Base-by-base conservation (phyloP, 1,140 invertebrate species). In the Trichonephila clavata region DNA sequence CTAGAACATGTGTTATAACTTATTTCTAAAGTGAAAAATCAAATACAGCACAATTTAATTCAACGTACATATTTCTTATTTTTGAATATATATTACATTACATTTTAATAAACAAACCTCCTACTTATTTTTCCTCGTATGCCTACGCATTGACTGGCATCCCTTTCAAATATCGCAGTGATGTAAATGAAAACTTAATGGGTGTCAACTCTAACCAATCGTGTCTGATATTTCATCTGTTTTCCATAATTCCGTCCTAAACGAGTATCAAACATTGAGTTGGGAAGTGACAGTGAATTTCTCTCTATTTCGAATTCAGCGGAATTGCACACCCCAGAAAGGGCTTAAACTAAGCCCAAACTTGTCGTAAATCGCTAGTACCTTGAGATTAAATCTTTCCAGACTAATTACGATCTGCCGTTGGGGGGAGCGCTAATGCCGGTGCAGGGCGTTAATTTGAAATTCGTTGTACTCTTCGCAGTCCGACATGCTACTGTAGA, bases 321-420 rank as follows among this genome's bases (percentile, higher is more conserved):
- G 71, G 71, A 77, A 77, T 32, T 77, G 24, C 71, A 77, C 32
- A 20, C 24, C 18, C 27, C 24, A 14, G 65, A 68, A 68, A n/a
- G 10, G 71, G 71, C 71, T 77, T 77, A 77, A 32, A 77, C 32
- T 77, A 77, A 77, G 71, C 71, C 27, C 27, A 20, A 77, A 77
- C 71, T 77, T 77, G 71, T 77, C 71, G 71, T 77, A 77, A 77
- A 77, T 77, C 71, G 71, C 71, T 39, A 77, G 71, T 77, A 77
- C 71, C 71, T 77, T 77, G 71, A 77, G 71, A 77, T 77, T 77
- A 77, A 27, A 77, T 77, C 71, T 77, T 77, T 39, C 71, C 71
- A 32, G 71, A 77, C 71, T 77, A 77, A 77, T 77, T 77, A 77
- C 24, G 71, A 77, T 16, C 27, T 77, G 14, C 27, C 18, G 27